phyloP scores from a whole-genome alignment of 2,113 vertebrate species.

The Baryphthengus martii region DNA sequence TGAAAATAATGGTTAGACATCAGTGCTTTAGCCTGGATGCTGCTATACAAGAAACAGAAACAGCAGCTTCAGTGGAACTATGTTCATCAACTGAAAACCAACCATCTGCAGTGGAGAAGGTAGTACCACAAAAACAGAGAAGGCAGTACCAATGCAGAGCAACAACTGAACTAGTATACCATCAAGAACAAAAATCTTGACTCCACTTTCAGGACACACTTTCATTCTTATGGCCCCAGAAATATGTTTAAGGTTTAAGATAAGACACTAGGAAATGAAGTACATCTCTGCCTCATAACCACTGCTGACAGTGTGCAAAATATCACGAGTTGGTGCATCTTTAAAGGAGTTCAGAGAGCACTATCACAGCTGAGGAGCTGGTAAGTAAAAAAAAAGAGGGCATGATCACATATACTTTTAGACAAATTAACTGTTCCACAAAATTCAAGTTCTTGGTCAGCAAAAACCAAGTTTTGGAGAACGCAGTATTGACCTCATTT shows the following conservation, averaged over 20 bases:
- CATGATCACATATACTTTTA: background rate
- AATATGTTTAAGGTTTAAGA: background rate
- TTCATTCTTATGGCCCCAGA: background rate
- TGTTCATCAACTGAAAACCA: fast-evolving
- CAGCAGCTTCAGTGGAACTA: background rate
- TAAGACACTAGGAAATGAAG: background rate
- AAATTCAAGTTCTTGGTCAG: background rate
- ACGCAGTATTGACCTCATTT: background rate
- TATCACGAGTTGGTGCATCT: background rate
- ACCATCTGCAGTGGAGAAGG: background rate
- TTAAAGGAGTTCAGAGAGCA: background rate
- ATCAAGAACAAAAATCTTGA: background rate
- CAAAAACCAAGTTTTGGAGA: background rate
- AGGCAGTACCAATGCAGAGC: background rate
- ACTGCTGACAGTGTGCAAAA: background rate
- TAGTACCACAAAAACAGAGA: background rate
- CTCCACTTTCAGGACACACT: background rate
- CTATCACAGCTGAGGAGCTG: background rate
- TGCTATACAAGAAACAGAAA: background rate
- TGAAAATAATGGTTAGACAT: background rate
- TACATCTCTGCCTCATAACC: background rate
- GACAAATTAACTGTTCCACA: background rate
- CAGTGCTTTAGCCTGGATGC: background rate
- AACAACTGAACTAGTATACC: background rate
- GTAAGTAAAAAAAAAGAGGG: background rate